phyloP scores from a whole-genome alignment of 2,888 invertebrate species.

The Melolontha melolontha region DNA sequence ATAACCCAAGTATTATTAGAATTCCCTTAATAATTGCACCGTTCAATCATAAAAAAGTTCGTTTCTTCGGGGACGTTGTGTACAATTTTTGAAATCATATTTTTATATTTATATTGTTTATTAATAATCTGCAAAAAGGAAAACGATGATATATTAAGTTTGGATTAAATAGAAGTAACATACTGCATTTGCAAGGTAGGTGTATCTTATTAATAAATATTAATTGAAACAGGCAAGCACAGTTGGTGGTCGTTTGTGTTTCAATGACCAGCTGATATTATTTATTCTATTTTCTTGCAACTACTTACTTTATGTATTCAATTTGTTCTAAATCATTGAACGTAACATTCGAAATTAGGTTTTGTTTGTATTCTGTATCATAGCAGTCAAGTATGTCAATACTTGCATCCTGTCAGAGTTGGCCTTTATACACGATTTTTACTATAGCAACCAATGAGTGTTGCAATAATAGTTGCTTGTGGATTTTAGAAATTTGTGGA shows the following conservation, averaged over 20 bases:
- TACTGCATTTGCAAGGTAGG: slow-evolving; percentile 19
- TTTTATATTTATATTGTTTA: slow-evolving; percentile 27
- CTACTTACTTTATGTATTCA: neutral
- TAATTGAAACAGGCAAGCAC: neutral
- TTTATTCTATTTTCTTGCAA: neutral
- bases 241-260: slow-evolving; percentile 17
- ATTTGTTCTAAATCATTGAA: slow-evolving; percentile 6
- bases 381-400: slow-evolving; percentile 33
- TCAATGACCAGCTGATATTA: slow-evolving; percentile 35
- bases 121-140: neutral
- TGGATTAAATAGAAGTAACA: slow-evolving; percentile 1
- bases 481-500: neutral
- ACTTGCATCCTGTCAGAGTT: slow-evolving; percentile 10
- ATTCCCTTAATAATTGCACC: slow-evolving; percentile 10
- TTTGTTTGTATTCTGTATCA: slow-evolving; percentile 32
- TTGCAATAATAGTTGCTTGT: too few species aligned
- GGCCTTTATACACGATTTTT: neutral
- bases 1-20: slow-evolving; percentile 17
- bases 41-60: slow-evolving; percentile 17
- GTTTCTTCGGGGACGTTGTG: slow-evolving; percentile 18
- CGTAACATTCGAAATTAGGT: slow-evolving; percentile 17
- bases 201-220: neutral
- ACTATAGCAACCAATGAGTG: too few species aligned
- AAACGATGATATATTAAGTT: slow-evolving; percentile 20
- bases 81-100: slow-evolving; percentile 30